Evolutionary conservation across 2,113 vertebrate species (phyloP), one percentile per base, ranked within the genome.

Genomic region (Periophthalmodon schlosseri): DNA sequence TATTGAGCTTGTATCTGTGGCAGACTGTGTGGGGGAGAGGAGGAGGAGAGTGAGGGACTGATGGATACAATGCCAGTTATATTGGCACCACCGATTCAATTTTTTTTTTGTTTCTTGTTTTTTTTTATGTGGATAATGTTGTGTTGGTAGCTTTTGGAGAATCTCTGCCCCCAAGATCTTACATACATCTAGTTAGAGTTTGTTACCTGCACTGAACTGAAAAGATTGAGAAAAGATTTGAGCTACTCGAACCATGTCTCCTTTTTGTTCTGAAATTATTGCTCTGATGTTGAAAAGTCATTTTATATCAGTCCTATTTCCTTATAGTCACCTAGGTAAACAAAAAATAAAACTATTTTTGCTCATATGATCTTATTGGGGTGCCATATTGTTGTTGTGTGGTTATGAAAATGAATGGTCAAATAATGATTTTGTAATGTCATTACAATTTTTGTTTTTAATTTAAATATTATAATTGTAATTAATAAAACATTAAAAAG

Each of bases 1-100:
- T 84, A 77, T 81, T 82, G 80, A 56, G 81, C 77, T 83, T 79
- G 82, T 87, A 73, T 87, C 68, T 76, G 63, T 78, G 74, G 72
- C 75, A 36, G 54, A 64, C 5, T 67, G 61, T 57, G 1, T 21
- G 56, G 44, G 28, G 68, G 33, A 56, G 36, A 58, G 18, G 44
- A 69, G 47, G 47, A 49, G 21, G 67, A 21, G 67, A 23, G 66
- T 23, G 73, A 81, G 68, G 74, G 83, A 80, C 68, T 79, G 82
- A 79, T 84, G 34, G 66, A 76, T 68, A 78, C 21, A 57, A 1
- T 0, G 23, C 20, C 54, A 21, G 16, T 21, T 10, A 56, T 5
- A n/a, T 5, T 60, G 57, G 57, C 16, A 52, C 50, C 50, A 6
- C 18, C 18, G 4, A 52, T 52, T 18, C 15, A 15, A 4, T 7